A percentile compares a stretch with the other conserved stretches of the same genome.
phyloP scores from a whole-genome alignment of 2,113 vertebrate species.

The Ascaphus truei region DNA sequence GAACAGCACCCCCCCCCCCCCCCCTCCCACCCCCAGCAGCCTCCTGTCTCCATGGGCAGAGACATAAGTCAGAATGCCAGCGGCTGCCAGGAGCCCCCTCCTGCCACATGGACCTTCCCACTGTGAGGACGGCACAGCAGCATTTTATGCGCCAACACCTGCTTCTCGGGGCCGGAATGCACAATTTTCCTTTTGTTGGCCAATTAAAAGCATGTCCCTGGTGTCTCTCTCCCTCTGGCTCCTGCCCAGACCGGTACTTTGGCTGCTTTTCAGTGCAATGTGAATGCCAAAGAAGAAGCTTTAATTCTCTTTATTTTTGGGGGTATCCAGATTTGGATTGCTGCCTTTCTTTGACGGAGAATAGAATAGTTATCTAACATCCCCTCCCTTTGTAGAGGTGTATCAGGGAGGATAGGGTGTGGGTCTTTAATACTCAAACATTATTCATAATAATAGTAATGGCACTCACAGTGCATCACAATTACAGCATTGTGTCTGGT shows the following conservation, averaged over 20 bases:
- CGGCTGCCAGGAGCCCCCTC: conserved; percentile 42
- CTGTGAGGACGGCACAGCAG: conserved; percentile 35
- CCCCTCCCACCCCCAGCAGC: too few relatives aligned
- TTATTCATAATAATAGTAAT: too few relatives aligned
- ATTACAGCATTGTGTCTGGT: too few relatives aligned
- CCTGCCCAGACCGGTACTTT: background rate
- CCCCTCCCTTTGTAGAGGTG: too few relatives aligned
- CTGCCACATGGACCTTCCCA: conserved; percentile 46
- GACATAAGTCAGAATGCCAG: conserved; percentile 40
- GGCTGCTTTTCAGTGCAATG: background rate
- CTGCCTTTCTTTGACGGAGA: too few relatives aligned
- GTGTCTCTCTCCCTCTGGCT: conserved; percentile 11
- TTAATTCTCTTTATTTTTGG: background rate
- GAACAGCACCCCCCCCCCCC: too few relatives aligned
- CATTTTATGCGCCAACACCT: conserved; percentile 45
- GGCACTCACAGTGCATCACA: too few relatives aligned
- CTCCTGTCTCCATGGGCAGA: background rate
- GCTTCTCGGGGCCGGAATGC: conserved; percentile 39
- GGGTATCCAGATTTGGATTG: too few relatives aligned
- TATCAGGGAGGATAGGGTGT: too few relatives aligned
- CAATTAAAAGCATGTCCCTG: conserved; percentile 22
- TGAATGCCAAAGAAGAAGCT: background rate
- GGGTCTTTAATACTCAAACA: too few relatives aligned
- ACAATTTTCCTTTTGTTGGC: conserved; percentile 4
- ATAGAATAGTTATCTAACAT: too few relatives aligned